These are phyloP conservation scores for Cactoblastis cactorum DNA, from an alignment of 2,888 invertebrate species.

Conservation along the genomic window DNA sequence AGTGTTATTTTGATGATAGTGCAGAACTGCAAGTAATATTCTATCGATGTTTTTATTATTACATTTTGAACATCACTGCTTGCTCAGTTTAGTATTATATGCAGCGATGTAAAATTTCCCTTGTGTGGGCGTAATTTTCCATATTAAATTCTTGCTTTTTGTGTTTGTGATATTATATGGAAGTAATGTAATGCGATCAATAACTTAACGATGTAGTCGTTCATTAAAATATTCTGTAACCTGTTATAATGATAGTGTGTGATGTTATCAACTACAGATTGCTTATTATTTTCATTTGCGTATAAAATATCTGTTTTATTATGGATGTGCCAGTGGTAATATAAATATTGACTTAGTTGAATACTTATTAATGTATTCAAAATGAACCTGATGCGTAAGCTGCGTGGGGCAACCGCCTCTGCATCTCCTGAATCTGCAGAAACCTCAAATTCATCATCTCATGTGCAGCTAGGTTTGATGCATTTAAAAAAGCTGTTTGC, in stretches of 20 bases:
- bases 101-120: background rate
- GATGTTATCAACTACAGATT: conserved; percentile 1
- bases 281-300: conserved; percentile 6
- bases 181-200: background rate
- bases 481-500: conserved; percentile 97
- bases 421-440: conserved; percentile 77
- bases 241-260: background rate
- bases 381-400: conserved; percentile 96
- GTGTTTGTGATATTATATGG: background rate
- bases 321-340: conserved; percentile 9
- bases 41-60: background rate
- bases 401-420: conserved; percentile 81
- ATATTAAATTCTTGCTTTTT: background rate
- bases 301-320: background rate
- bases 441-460: conserved; percentile 82
- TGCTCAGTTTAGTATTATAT: background rate
- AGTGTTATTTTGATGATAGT: too few species aligned
- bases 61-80: background rate
- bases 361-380: conserved; percentile 23
- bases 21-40: too few species aligned
- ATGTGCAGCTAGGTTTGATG: conserved; percentile 94
- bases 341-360: background rate
- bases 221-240: background rate
- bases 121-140: conserved; percentile 13
- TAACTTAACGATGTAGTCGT: conserved; percentile 5